Base-by-base conservation (phyloP, 2,888 invertebrate species). In the Xestobium rufovillosum region DNA sequence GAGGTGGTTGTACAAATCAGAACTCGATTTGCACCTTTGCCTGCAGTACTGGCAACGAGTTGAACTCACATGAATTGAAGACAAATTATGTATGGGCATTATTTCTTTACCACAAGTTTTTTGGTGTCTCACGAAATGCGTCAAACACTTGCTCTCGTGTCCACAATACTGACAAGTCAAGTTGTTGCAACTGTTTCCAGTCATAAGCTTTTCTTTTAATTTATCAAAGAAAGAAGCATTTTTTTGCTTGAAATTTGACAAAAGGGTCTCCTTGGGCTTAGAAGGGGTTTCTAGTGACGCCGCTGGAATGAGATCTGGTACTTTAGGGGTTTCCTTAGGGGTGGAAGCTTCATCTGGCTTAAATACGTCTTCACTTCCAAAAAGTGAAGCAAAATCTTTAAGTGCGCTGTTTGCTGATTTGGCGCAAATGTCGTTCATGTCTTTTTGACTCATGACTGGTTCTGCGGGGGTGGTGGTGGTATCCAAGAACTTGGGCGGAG, bases 11-110 rank as follows among this genome's bases (percentile, higher is more conserved):
- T 79, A 70, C 31, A 90, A 70, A 65, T 88, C 89, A 3, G 78
- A 74, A 50, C 84, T 85, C 14, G 84, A 85, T 66, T 89, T 89
- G 64, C 88, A 90, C 42, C 88, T 74, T 60, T 86, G 87, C 45
- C 88, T 75, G 61, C 90, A 90, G 59, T 82, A 80, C 63, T 87
- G 87, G 60, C 90, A 90, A 39, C 89, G 74, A 32, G 85, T 83
- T 9, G 86, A 83, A 44, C 80, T 76, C 48, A 68, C 72, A 42
- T 67, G 65, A 19, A 70, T 55, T 4, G 71, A 60, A 45, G 53
- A 49, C 15, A 55, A 44, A 34, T 45, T 51, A 8, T 47, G 32
- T 9, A 32, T 31, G 16, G 33, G 38, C 10, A 16, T 42, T 2
- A 35, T 34, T 50, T 57, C 69, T 74, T 65, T 69, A 26, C 73